Conservation (phyloP, 2,888 invertebrate genomes). For the Drosophila atripex region DNA sequence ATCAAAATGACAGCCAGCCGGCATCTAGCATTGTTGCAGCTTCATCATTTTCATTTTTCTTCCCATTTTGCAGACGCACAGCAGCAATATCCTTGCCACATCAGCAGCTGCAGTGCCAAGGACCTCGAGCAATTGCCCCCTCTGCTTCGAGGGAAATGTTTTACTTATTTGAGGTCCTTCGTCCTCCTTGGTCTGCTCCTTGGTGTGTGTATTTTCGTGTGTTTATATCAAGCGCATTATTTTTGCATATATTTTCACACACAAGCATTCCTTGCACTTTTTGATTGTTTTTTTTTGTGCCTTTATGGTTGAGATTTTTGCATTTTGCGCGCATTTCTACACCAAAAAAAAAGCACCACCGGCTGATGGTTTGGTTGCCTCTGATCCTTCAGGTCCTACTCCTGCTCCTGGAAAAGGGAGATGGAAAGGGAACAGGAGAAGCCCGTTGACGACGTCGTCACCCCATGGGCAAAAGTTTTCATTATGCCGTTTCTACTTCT, state of each 20-base stretch:
- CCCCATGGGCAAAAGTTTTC: slow-evolving; percentile 71
- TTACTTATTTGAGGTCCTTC: slow-evolving; percentile 49
- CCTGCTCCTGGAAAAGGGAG: slow-evolving; percentile 25
- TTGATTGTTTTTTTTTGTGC: slow-evolving; percentile 58
- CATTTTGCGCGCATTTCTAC: slow-evolving; percentile 78
- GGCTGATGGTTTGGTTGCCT: slow-evolving; percentile 46
- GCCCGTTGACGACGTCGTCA: slow-evolving; percentile 65
- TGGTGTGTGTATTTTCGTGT: slow-evolving; percentile 25
- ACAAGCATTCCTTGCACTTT: slow-evolving; percentile 64
- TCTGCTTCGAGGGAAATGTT: slow-evolving; percentile 55
- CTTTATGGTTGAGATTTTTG: slow-evolving; percentile 64
- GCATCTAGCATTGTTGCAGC: slow-evolving; percentile 62
- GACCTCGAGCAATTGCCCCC: slow-evolving; percentile 50
- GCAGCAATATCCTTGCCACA: slow-evolving; percentile 48
- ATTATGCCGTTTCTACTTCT: slow-evolving; percentile 59
- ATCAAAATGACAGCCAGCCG: slow-evolving; percentile 76
- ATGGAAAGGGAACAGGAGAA: slow-evolving; percentile 19
- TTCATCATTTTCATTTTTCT: slow-evolving; percentile 66
- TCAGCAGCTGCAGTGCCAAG: slow-evolving; percentile 61
- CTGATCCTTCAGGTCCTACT: slow-evolving; percentile 37
- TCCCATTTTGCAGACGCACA: slow-evolving; percentile 49
- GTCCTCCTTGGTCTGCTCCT: slow-evolving; percentile 25
- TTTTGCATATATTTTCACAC: slow-evolving; percentile 63
- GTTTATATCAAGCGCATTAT: slow-evolving; percentile 49
- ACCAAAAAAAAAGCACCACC: slow-evolving; percentile 69